phyloP scores from a whole-genome alignment of 2,888 invertebrate species.

The Ophraella communa region DNA sequence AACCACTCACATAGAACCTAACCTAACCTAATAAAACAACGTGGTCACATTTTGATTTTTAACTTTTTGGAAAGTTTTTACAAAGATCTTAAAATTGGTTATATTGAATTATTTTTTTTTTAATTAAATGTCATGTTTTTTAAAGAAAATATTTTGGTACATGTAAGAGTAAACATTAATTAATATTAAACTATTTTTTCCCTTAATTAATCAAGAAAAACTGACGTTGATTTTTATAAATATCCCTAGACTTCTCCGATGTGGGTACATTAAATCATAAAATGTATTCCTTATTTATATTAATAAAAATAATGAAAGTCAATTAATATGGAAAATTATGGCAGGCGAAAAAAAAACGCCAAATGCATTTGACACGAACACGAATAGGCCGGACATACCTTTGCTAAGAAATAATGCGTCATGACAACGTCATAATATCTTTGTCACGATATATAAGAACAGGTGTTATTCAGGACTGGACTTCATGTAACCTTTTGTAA shows the following conservation, averaged over 20 bases:
- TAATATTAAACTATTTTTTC: too few species aligned
- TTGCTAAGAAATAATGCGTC: conserved; percentile 12
- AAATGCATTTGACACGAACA: conserved; percentile 17
- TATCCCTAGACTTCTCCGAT: neutral
- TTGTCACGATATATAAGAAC: conserved; percentile 17
- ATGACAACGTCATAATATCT: conserved; percentile 20
- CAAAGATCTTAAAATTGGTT: too few species aligned
- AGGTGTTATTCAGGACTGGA: conserved; percentile 12
- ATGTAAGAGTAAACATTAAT: too few species aligned
- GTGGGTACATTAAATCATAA: neutral
- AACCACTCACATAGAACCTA: too few species aligned
- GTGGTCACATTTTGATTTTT: too few species aligned
- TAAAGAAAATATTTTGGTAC: too few species aligned
- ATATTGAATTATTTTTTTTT: too few species aligned
- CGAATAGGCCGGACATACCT: conserved; percentile 18
- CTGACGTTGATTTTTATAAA: too few species aligned
- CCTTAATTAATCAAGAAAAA: too few species aligned
- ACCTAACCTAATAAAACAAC: too few species aligned
- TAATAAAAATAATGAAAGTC: conserved; percentile 11
- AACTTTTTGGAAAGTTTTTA: too few species aligned
- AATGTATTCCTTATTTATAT: neutral
- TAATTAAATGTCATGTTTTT: too few species aligned
- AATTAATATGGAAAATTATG: neutral
- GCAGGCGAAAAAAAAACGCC: neutral
- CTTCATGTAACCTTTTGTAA: neutral